phyloP scores from a whole-genome alignment of 2,888 invertebrate genomes.

The Agrochola litura region DNA sequence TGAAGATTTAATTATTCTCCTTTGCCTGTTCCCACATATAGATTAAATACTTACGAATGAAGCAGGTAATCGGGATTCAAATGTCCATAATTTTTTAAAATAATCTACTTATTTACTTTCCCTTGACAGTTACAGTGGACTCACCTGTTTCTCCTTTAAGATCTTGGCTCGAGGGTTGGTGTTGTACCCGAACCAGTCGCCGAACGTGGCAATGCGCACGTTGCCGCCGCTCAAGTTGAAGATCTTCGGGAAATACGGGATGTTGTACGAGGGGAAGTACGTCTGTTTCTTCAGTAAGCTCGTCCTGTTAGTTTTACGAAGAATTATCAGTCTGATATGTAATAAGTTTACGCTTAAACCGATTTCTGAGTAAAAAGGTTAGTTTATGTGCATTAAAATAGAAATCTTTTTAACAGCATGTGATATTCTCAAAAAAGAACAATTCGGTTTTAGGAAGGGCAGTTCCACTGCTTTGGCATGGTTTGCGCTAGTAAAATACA shows the following conservation, averaged over 20 bases:
- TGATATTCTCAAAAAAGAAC: too few relatives aligned
- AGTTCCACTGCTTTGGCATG: too few relatives aligned
- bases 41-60: not conserved
- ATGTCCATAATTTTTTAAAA: not conserved
- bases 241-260: slow-evolving; percentile 91
- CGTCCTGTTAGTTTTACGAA: slow-evolving; percentile 72
- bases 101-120: too few relatives aligned
- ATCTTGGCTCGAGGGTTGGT: slow-evolving; percentile 92
- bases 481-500: too few relatives aligned
- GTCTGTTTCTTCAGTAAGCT: slow-evolving; percentile 67
- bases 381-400: too few relatives aligned
- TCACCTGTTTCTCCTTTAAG: slow-evolving; percentile 90
- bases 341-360: not conserved
- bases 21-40: not conserved
- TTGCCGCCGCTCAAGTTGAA: slow-evolving; percentile 92
- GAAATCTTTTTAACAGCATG: too few relatives aligned
- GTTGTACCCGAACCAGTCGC: slow-evolving; percentile 92
- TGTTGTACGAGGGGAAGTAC: slow-evolving; percentile 94
- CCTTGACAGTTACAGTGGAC: not conserved
- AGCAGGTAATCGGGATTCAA: not conserved
- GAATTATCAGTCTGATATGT: not conserved
- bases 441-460: too few relatives aligned
- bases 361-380: not conserved
- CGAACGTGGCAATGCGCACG: slow-evolving; percentile 86
- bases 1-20: not conserved